These are phyloP conservation scores for Zeuzera pyrina DNA, from an alignment of 2,888 invertebrate species.

Conservation along the genomic window DNA sequence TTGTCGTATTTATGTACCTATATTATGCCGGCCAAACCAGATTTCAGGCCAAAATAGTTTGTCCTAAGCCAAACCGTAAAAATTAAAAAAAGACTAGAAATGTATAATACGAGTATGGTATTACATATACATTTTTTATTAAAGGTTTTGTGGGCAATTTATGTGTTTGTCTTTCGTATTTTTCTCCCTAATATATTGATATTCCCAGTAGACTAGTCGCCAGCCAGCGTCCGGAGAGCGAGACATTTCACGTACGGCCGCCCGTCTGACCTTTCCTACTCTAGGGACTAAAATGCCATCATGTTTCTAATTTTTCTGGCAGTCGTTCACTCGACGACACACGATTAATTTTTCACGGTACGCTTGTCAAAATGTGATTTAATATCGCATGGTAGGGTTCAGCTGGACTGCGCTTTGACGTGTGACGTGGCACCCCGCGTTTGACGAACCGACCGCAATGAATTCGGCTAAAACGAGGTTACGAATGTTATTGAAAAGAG, in stretches of 20 bases:
- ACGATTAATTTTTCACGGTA: slow-evolving; percentile 73
- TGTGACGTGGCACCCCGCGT: slow-evolving; percentile 43
- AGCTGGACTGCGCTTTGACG: slow-evolving; percentile 53
- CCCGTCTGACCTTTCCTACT: slow-evolving; percentile 59
- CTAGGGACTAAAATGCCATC: slow-evolving; percentile 66
- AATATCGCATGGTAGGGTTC: slow-evolving; percentile 54
- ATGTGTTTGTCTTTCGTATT: too few species aligned
- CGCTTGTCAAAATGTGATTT: slow-evolving; percentile 73
- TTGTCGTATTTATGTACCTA: too few species aligned
- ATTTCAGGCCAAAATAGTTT: too few species aligned
- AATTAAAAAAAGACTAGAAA: too few species aligned
- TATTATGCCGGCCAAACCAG: too few species aligned
- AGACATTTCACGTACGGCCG: slow-evolving; percentile 65
- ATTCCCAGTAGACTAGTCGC: slow-evolving; percentile 41
- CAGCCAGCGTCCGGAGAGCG: slow-evolving; percentile 41
- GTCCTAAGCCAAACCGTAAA: too few species aligned
- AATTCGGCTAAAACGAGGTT: too few species aligned
- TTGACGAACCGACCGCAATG: slow-evolving; percentile 23
- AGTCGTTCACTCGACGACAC: slow-evolving; percentile 58
- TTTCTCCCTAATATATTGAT: too few species aligned
- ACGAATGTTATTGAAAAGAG: too few species aligned
- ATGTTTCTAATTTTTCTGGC: slow-evolving; percentile 57
- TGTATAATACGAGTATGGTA: too few species aligned
- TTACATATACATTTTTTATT: too few species aligned
- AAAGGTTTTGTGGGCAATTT: too few species aligned